phyloP scores from a whole-genome alignment of 2,113 vertebrate species.

The Psettodes erumei region DNA sequence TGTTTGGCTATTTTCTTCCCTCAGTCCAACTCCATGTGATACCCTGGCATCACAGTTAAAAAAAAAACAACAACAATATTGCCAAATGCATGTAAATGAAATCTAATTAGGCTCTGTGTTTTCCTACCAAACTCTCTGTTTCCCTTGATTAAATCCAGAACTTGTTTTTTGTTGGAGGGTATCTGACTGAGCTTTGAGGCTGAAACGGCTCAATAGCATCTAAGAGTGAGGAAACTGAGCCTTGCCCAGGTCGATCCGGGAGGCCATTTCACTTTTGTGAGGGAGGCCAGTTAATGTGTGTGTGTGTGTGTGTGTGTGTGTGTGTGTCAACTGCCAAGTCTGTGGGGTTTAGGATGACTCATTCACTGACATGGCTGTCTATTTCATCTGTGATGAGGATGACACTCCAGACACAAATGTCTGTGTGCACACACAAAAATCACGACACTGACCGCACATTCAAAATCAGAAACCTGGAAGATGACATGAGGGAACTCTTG shows the following conservation, averaged over 20 bases:
- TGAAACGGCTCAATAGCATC: conserved; percentile 21
- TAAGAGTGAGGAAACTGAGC: conserved; percentile 39
- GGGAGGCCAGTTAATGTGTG: conserved; percentile 32
- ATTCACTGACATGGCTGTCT: conserved; percentile 71
- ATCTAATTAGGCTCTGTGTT: conserved; percentile 19
- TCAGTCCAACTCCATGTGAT: conserved; percentile 27
- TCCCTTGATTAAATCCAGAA: conserved; percentile 28
- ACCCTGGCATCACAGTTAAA: conserved; percentile 29
- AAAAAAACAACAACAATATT: conserved; percentile 18
- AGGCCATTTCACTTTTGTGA: conserved; percentile 53
- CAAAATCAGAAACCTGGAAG: conserved; percentile 36
- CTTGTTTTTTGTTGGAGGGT: not conserved
- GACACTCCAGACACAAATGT: conserved; percentile 59
- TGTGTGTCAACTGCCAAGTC: conserved; percentile 50
- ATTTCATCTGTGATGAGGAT: conserved; percentile 56
- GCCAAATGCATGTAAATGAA: conserved; percentile 33
- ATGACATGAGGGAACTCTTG: conserved; percentile 35
- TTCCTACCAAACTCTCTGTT: conserved; percentile 2
- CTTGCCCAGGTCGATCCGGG: conserved; percentile 19
- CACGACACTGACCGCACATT: conserved; percentile 19
- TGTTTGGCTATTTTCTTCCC: conserved; percentile 31
- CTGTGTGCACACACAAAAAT: conserved; percentile 8
- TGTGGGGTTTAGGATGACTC: conserved; percentile 75
- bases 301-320: conserved; percentile 30
- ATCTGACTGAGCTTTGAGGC: conserved; percentile 20